Conservation (phyloP, 2,113 vertebrate species). For the Blennius ocellaris region DNA sequence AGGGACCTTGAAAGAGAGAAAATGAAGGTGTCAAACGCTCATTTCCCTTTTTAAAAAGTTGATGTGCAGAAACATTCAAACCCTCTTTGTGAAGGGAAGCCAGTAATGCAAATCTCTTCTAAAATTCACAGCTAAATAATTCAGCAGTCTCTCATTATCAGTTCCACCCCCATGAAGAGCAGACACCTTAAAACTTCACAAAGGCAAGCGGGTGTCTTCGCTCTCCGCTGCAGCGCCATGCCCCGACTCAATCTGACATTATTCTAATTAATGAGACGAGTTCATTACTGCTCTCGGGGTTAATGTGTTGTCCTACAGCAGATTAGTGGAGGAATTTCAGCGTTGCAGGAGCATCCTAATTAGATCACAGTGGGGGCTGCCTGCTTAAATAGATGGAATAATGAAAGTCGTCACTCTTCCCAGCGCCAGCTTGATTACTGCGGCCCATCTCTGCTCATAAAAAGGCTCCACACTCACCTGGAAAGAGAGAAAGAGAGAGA, state of each 20-base stretch:
- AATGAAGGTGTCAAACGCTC: no score
- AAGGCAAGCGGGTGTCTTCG: constrained; percentile 56
- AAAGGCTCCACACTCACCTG: constrained; percentile 56
- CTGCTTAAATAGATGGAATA: constrained; percentile 64
- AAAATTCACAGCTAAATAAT: constrained; percentile 52
- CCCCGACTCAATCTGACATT: constrained; percentile 55
- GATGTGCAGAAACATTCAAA: no score
- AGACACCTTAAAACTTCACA: constrained; percentile 54
- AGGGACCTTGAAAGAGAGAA: no score
- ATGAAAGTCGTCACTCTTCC: constrained; percentile 68
- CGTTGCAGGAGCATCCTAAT: constrained; percentile 68
- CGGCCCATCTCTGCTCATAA: constrained; percentile 40
- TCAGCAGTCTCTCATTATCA: constrained; percentile 36
- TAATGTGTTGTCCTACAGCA: constrained; percentile 71
- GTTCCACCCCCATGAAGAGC: constrained; percentile 16
- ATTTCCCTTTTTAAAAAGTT: no score
- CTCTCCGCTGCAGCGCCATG: constrained; percentile 18
- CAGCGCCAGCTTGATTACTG: constrained; percentile 65
- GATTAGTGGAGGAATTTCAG: constrained; percentile 62
- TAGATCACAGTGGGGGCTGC: constrained; percentile 69
- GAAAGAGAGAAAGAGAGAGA: neutral
- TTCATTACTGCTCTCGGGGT: constrained; percentile 73
- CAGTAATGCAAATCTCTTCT: neutral
- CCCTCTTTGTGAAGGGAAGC: no score
- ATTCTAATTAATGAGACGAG: constrained; percentile 69